Evolutionary conservation across 2,888 invertebrate genomes (phyloP).

Genomic region (Dendrolimus pini): DNA sequence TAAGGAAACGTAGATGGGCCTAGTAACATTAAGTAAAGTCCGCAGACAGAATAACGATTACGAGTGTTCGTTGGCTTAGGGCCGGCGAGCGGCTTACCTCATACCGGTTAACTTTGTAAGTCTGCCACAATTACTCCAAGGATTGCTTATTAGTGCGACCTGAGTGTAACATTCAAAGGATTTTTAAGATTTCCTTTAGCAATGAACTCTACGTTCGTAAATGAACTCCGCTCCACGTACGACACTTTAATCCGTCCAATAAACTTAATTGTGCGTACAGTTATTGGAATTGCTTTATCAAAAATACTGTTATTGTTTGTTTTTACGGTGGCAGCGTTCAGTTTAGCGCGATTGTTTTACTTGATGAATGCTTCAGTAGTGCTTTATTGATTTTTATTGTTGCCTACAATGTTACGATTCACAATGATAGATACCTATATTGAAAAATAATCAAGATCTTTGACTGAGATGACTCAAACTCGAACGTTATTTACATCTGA

Average conservation of each 20-base stretch:
- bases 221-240: constrained; percentile 44
- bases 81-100: constrained; percentile 51
- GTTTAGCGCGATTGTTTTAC: constrained; percentile 30
- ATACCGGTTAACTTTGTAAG: constrained; percentile 68
- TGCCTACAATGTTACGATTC: too few species aligned
- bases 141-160: constrained; percentile 60
- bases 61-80: constrained; percentile 38
- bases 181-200: constrained; percentile 52
- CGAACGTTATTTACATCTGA: too few species aligned
- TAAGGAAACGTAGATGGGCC: constrained; percentile 32
- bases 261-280: constrained; percentile 58
- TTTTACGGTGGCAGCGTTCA: constrained; percentile 17
- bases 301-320: constrained; percentile 44
- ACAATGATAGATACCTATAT: too few species aligned
- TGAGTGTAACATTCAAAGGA: constrained; percentile 45
- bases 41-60: constrained; percentile 74
- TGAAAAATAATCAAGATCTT: too few species aligned
- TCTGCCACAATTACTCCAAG: constrained; percentile 65
- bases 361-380: constrained; percentile 11
- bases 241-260: constrained; percentile 58
- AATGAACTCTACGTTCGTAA: constrained; percentile 29
- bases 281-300: constrained; percentile 57
- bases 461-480: too few species aligned
- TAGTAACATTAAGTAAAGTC: constrained; percentile 65
- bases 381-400: too few species aligned